Base-by-base conservation (phyloP, 1,140 invertebrate genomes). In the Wasmannia auropunctata region DNA sequence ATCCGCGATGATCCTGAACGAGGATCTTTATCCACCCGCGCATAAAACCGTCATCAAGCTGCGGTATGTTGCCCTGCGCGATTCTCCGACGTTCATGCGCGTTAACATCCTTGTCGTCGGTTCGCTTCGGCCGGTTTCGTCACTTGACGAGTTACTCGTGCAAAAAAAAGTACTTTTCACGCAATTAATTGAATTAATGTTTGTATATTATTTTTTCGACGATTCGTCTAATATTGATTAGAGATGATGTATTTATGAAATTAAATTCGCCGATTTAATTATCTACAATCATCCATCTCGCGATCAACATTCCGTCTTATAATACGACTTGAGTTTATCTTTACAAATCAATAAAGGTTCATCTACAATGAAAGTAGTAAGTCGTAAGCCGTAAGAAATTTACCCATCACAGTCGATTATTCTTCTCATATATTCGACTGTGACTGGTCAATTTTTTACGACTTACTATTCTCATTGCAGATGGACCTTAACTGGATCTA, bases 21-120 rank as follows among this genome's bases (percentile, higher is more conserved):
- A 93, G 62, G 89, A 93, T 62, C 79, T 94, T 0, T 94, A 94
- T 85, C 93, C 93, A 2, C 91, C 93, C 8, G 85, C 87, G 67
- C 93, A 94, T 69, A 94, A 93, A 86, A 94, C 93, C 0, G 90
- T 92, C 28, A 91, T 94, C 56, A 92, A 92, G 34, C 88, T 91
- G 72, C 89, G 93, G 93, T 94, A 93, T 58, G 92, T 92, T 74
- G 8, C 22, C 3, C 16, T 11, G 46, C 37, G 28, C 34, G 10
- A 74, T 65, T 22, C n/a, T 37, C 25, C 10, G 25, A 40, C 58
- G 19, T n/a, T n/a, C 6, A 10, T 58, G 46, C 10, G 11, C n/a
- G 7, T 28, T 72, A 5, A 34, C 28, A 28, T 25, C 14, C 65
- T 46, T 63, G 7, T 67, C 56, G 28, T 69, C 28, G 34, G 7